phyloP scores from a whole-genome alignment of 1,140 invertebrate species.

The Drosophila ironensis region DNA sequence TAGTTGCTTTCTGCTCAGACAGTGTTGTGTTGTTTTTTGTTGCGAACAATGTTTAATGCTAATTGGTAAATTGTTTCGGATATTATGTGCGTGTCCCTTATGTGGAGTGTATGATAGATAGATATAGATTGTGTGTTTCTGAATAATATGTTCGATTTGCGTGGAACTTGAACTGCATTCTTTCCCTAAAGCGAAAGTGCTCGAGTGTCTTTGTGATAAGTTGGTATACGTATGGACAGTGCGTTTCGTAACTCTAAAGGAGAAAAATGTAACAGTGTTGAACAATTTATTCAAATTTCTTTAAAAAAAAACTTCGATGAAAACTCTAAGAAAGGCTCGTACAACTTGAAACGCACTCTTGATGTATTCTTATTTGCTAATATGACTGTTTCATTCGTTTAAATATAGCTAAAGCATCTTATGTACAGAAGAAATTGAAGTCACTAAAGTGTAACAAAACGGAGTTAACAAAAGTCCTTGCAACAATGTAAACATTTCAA shows the following conservation, averaged over 20 bases:
- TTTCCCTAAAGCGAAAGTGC: conserved; percentile 15
- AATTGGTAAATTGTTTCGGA: conserved; percentile 68
- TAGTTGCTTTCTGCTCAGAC: conserved; percentile 74
- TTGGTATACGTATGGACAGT: conserved; percentile 28
- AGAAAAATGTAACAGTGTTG: neutral
- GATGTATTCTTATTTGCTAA: neutral
- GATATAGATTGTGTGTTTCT: conserved; percentile 21
- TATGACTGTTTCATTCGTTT: conserved; percentile 15
- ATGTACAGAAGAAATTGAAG: conserved; percentile 38
- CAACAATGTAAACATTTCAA: conserved; percentile 47
- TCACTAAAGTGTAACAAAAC: conserved; percentile 16
- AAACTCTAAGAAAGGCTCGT: neutral
- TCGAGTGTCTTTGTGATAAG: conserved; percentile 28
- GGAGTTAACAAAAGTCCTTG: conserved; percentile 18
- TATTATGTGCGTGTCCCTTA: conserved; percentile 54
- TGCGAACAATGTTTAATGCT: conserved; percentile 66
- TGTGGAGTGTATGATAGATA: conserved; percentile 22
- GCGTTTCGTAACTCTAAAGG: conserved; percentile 14
- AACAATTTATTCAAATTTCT: neutral
- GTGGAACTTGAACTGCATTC: conserved; percentile 55
- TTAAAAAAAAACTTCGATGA: neutral
- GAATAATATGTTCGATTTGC: conserved; percentile 49
- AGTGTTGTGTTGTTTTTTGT: conserved; percentile 33
- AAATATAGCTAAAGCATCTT: conserved; percentile 29
- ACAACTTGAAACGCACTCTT: conserved; percentile 10